Percentiles rank a stretch among this genome's conserved stretches.
These are phyloP conservation scores for Rhinoraja longicauda DNA, from an alignment of 2,797 vertebrate species.

Conservation along the genomic window DNA sequence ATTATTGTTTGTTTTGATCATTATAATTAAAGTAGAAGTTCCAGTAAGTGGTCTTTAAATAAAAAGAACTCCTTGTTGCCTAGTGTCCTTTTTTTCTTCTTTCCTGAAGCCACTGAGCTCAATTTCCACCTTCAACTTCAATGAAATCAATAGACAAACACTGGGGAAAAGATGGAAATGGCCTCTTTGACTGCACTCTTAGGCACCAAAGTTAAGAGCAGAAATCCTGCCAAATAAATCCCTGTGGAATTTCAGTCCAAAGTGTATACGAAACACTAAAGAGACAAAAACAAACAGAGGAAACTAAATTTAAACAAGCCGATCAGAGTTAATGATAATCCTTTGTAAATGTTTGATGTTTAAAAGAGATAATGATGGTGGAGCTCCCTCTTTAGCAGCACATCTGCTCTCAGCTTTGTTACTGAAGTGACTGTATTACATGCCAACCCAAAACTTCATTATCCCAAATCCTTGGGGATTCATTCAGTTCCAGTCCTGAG, in stretches of 20 bases:
- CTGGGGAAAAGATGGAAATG: neutral
- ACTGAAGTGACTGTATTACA: neutral
- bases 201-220: neutral
- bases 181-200: neutral
- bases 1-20: neutral
- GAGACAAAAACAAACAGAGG: neutral
- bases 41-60: neutral
- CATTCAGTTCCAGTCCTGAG: neutral
- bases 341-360: conserved; percentile 23
- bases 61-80: neutral
- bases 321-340: neutral
- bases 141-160: neutral
- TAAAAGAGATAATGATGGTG: conserved; percentile 23
- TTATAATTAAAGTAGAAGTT: neutral
- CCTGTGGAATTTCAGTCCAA: neutral
- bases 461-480: neutral
- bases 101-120: neutral
- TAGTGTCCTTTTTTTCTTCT: neutral
- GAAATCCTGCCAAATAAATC: neutral
- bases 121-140: neutral
- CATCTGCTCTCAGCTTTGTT: neutral
- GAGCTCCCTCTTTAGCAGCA: neutral
- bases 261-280: neutral
- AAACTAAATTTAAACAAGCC: neutral
- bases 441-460: neutral